Base-by-base conservation (phyloP, 2,797 vertebrate genomes). In the Lacerta bilineata region DNA sequence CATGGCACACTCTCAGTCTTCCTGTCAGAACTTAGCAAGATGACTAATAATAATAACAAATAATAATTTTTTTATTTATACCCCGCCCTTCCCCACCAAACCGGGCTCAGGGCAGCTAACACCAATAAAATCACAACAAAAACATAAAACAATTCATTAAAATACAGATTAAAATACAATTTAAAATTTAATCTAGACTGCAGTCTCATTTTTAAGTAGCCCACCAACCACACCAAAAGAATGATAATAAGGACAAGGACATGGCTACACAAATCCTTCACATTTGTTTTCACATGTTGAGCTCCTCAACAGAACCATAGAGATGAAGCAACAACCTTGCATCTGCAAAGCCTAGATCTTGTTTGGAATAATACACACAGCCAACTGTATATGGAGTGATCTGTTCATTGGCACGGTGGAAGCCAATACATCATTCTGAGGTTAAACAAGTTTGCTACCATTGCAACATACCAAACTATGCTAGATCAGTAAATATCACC, bases 281-380 rank as follows among this genome's bases (percentile, higher is more conserved):
- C 43, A 55, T 76, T 76, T 76, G 71, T 85, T 85, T 1, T 20
- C 84, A 43, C 81, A 83, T 50, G 66, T 9, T 88, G 80, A 83
- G 17, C 43, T 68, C 78, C 13, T 33, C 72, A 86, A 91, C 68
- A 50, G 83, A 92, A 71, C 74, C 1, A 0, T 72, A 92, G 86
- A 83, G 88, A 84, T 66, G 75, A 33, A 77, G 87, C n/a, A 91
- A 77, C 15, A 74, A n/a, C 59, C 74, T 88, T 69, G 74, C 79
- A 23, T 41, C 80, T 89, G 80, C 50, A 90, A 93, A 90, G 84
- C 72, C 74, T 86, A 36, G 41, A 46, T 61, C 68, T 43, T 81
- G 20, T 43, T 13, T 82, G 29, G 39, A 75, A 69, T 68, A 50
- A 50, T 46, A 64, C 10, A 81, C 3, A 68, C 9, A 81, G 55